Evolutionary conservation across 1,140 invertebrate genomes (phyloP).

Genomic region (Yoshiicerus persimilis): DNA sequence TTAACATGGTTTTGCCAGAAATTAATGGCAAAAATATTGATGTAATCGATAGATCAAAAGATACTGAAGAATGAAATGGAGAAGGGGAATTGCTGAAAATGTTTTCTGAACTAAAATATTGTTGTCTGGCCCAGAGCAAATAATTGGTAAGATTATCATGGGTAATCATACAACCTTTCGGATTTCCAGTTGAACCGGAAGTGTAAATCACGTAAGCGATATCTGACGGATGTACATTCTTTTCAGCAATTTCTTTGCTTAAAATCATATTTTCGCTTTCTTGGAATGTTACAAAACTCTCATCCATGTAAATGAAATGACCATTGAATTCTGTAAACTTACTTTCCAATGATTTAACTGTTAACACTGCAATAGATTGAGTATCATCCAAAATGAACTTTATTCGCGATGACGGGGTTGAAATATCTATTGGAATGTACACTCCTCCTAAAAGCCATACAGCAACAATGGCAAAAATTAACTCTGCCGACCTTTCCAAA

Average conservation of each 20-base stretch:
- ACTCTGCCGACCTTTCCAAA: background rate
- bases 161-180: background rate
- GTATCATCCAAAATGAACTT: background rate
- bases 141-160: background rate
- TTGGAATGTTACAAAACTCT: background rate
- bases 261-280: background rate
- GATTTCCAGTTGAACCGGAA: background rate
- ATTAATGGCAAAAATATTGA: background rate
- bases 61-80: background rate
- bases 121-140: background rate
- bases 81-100: background rate
- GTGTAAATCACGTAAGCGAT: background rate
- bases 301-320: background rate
- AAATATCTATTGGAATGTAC: background rate
- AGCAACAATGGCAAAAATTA: background rate
- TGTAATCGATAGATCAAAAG: background rate
- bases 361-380: background rate
- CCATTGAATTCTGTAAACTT: background rate
- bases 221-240: background rate
- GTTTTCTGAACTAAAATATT: background rate
- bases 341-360: background rate
- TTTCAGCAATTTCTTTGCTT: background rate
- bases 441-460: background rate
- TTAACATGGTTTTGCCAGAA: background rate
- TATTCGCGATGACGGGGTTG: background rate